Evolutionary conservation across 2,113 vertebrate species (phyloP).

Genomic region (Platysternon megacephalum): DNA sequence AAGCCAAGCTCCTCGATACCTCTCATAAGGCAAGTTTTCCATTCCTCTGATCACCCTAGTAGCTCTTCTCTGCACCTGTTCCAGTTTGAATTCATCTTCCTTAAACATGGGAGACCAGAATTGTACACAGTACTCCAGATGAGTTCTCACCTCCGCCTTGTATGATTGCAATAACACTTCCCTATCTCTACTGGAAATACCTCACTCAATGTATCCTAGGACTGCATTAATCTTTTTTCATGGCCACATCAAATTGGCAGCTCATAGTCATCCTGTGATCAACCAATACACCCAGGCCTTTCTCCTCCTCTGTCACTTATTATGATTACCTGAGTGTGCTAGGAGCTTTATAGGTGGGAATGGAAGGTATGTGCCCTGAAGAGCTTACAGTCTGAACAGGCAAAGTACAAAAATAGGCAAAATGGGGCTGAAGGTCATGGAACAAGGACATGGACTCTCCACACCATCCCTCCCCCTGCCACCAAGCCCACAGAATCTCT

Average conservation of each 20-base stretch:
- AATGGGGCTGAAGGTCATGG: neutral
- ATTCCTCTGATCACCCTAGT: neutral
- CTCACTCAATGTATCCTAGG: neutral
- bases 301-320: neutral
- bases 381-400: fast-evolving
- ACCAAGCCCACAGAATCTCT: neutral
- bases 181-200: neutral
- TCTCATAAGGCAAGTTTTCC: neutral
- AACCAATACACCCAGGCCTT: neutral
- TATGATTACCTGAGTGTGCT: neutral
- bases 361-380: fast-evolving
- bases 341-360: fast-evolving
- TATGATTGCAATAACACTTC: neutral
- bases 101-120: neutral
- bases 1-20: neutral
- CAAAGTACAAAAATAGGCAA: fast-evolving
- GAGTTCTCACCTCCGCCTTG: neutral
- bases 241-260: neutral
- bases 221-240: neutral
- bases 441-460: neutral
- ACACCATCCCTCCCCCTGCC: fast-evolving
- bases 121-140: neutral
- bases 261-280: neutral
- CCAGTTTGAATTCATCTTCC: too few species aligned
- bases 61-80: neutral